Evolutionary conservation across 2,888 invertebrate genomes (phyloP).

Genomic region (Graphium colonna): DNA sequence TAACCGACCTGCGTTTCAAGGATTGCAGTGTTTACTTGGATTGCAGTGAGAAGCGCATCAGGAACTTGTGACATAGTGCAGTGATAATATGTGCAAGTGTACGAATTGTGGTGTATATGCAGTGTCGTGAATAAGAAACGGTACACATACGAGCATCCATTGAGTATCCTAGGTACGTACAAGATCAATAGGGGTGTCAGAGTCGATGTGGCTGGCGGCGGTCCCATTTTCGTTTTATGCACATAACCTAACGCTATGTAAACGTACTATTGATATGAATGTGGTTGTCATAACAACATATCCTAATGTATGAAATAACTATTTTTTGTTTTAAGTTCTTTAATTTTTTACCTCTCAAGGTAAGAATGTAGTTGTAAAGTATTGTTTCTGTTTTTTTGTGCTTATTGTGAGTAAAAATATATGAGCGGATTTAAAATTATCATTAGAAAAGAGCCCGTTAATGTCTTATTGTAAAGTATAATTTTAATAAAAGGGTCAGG

Average conservation of each 20-base stretch:
- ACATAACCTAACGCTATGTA: conserved; percentile 62
- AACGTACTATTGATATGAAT: conserved; percentile 30
- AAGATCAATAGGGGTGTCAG: conserved; percentile 16
- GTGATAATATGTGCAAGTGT: conserved; percentile 67
- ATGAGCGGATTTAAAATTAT: too few species aligned
- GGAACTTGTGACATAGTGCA: conserved; percentile 56
- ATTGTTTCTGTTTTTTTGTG: too few species aligned
- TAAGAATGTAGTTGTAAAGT: too few species aligned
- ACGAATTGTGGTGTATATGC: conserved; percentile 41
- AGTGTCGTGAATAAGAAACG: conserved; percentile 55
- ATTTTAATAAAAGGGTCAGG: too few species aligned
- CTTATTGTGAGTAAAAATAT: too few species aligned
- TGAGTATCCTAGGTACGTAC: conserved; percentile 22
- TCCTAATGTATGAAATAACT: conserved; percentile 1
- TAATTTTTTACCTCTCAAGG: not conserved
- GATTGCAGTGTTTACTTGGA: conserved; percentile 77
- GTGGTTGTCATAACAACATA: conserved; percentile 5
- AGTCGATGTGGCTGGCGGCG: conserved; percentile 69
- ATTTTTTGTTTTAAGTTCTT: not conserved
- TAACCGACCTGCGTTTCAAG: conserved; percentile 41
- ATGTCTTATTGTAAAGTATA: too few species aligned
- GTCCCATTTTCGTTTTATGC: conserved; percentile 55
- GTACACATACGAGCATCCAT: conserved; percentile 8
- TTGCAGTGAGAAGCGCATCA: conserved; percentile 71
- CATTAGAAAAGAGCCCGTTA: too few species aligned